These are phyloP conservation scores for Tarsius wallacei DNA, from an alignment of 2,797 vertebrate species.

Conservation along the genomic window DNA sequence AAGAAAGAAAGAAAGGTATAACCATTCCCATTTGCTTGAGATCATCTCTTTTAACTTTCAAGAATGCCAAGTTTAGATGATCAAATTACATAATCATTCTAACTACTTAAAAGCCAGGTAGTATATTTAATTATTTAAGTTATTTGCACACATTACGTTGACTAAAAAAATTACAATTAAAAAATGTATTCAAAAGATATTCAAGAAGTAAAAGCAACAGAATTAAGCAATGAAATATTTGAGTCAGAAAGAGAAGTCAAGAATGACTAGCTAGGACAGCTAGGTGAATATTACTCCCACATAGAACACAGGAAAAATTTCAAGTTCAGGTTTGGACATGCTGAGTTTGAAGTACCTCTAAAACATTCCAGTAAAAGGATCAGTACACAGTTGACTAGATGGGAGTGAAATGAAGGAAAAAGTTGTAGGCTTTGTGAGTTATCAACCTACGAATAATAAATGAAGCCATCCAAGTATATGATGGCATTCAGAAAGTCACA, in stretches of 20 bases:
- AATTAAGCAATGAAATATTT: neutral
- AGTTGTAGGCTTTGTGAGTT: neutral
- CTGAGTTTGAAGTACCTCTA: neutral
- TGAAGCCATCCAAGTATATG: neutral
- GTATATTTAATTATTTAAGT: neutral
- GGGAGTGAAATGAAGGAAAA: neutral
- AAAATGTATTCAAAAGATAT: neutral
- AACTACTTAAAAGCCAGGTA: neutral
- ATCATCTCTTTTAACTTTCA: neutral
- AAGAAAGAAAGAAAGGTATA: neutral
- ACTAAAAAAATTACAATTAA: neutral
- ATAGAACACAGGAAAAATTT: neutral
- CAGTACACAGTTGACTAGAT: neutral
- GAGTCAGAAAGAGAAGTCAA: neutral
- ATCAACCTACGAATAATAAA: neutral
- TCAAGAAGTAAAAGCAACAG: neutral
- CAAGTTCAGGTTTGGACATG: neutral
- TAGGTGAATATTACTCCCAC: neutral
- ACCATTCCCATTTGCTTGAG: neutral
- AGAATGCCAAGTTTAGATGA: neutral
- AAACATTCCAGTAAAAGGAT: neutral
- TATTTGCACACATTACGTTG: neutral
- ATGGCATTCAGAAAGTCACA: neutral
- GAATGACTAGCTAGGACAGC: neutral
- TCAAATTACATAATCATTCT: neutral